A percentile compares a stretch with the other conserved stretches of the same genome.
Evolutionary conservation across 2,888 invertebrate species (phyloP).

Genomic region (Acleris literana): DNA sequence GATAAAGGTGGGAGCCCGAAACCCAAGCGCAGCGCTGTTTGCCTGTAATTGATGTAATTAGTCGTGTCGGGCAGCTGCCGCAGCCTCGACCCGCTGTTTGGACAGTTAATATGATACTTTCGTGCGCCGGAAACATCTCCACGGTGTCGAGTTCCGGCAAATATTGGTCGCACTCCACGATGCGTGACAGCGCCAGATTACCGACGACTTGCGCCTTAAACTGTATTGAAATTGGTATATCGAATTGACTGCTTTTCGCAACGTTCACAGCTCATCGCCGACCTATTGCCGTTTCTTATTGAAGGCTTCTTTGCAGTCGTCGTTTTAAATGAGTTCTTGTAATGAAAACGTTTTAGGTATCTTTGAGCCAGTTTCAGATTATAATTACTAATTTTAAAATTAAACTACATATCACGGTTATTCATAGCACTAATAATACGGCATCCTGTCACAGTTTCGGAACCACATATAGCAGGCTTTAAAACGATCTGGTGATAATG

Average conservation of each 20-base stretch:
- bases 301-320: no score
- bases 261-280: not conserved
- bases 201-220: constrained; percentile 10
- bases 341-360: no score
- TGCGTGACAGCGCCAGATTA: constrained; percentile 66
- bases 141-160: constrained; percentile 75
- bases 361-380: no score
- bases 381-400: no score
- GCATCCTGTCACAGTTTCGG: no score
- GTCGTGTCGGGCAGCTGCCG: constrained; percentile 81
- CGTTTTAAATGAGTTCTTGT: no score
- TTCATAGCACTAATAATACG: no score
- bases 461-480: no score
- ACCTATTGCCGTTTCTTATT: not conserved
- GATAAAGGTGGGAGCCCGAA: constrained; percentile 79
- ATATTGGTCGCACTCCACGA: constrained; percentile 78
- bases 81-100: constrained; percentile 67
- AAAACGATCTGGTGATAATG: no score
- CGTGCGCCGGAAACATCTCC: constrained; percentile 78
- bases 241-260: not conserved
- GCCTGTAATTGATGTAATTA: constrained; percentile 83
- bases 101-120: constrained; percentile 80
- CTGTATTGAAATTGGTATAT: not conserved
- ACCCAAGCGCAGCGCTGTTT: constrained; percentile 74
- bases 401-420: no score